Evolutionary conservation across 2,113 vertebrate genomes (phyloP), one percentile per base, ranked within the genome.

Genomic region (Aplodontia rufa): DNA sequence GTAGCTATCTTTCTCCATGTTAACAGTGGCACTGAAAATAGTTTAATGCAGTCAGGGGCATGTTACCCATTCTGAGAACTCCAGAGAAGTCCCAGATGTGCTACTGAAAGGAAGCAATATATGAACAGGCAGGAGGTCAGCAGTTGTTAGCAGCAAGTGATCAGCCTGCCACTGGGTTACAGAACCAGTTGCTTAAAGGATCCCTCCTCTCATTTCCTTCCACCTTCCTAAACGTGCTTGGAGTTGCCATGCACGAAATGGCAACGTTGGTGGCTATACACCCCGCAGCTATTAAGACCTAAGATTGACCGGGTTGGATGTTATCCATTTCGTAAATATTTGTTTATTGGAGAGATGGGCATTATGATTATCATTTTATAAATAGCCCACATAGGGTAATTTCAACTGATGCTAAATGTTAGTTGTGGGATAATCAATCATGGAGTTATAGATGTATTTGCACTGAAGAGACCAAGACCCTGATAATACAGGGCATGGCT

Each of bases 51-150:
- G 96, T 97, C 96, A 93, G 92, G 95, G 94, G 87, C 94, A 97
- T 93, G 97, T 97, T 95, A 62, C 85, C 93, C 94, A 97, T 97
- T 55, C 97, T 93, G 93, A 91, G 97, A 97, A 95, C 96, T 98
- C 94, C 88, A 95, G 97, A 95, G 95, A 98, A 97, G 96, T 97
- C 97, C 95, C 93, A 95, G 32, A 94, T 49, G 97, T 97, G 93
- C 96, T 97, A 92, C 78, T 83, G 97, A 91, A 87, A 94, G 93
- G 95, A 97, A 98, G 96, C 89, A 96, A 35, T 86, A 96, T 80
- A 92, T 95, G 96, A 96, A 97, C 91, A 94, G 95, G 96, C 96
- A 97, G 96, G 97, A 97, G 96, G 96, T 90, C 90, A 87, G 17
- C 1, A 0, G 92, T 96, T 97, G 96, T 83, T 96, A 94, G 83